These are phyloP conservation scores for Cistogaster globosa DNA, from an alignment of 2,888 invertebrate species.

Conservation along the genomic window DNA sequence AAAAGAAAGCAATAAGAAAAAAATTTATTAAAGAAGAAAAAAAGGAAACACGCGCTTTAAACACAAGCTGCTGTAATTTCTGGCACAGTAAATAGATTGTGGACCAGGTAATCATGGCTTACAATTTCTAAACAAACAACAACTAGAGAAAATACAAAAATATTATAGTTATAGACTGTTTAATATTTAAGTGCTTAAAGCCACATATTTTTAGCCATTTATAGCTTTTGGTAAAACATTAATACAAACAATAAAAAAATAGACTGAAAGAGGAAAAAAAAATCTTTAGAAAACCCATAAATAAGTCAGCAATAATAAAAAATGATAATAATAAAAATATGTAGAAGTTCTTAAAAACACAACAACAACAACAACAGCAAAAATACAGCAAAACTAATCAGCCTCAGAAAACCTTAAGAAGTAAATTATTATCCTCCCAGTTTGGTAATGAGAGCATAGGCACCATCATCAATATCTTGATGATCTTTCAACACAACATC, in stretches of 20 bases:
- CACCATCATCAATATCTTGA: slow-evolving; percentile 58
- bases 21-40: not conserved
- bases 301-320: slow-evolving; percentile 39
- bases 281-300: slow-evolving; percentile 35
- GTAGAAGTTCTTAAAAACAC: slow-evolving; percentile 10
- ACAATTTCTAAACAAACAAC: slow-evolving; percentile 32
- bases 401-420: slow-evolving; percentile 17
- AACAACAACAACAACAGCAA: not conserved
- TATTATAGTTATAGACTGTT: slow-evolving; percentile 40
- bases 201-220: slow-evolving; percentile 57
- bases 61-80: slow-evolving; percentile 24
- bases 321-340: slow-evolving; percentile 47
- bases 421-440: slow-evolving; percentile 52
- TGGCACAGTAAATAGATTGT: not conserved
- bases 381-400: slow-evolving; percentile 38
- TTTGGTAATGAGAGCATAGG: slow-evolving; percentile 56
- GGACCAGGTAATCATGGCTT: slow-evolving; percentile 42
- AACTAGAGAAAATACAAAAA: slow-evolving; percentile 26
- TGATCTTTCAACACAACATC: slow-evolving; percentile 54
- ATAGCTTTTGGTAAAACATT: slow-evolving; percentile 55
- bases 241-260: not conserved
- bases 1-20: not conserved
- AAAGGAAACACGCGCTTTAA: slow-evolving; percentile 56
- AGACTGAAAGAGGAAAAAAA: not conserved
- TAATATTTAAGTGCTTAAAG: slow-evolving; percentile 55